Base-by-base conservation (phyloP, 2,888 invertebrate genomes). In the Nymphalis polychloros region DNA sequence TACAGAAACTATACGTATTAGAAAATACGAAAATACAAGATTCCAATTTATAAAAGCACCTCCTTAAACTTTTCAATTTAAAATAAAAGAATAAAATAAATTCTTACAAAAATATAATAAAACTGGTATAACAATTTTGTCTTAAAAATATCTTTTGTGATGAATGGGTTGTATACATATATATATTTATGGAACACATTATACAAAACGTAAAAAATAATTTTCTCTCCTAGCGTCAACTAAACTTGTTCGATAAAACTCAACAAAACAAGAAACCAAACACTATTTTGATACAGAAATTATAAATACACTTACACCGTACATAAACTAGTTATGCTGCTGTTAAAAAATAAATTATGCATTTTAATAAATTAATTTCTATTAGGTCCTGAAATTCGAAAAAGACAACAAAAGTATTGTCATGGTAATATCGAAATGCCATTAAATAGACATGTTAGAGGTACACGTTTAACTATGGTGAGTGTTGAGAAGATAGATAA, bases 281-380 rank as follows among this genome's bases (percentile, higher is more conserved):
- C 75, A 80, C 81, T 85, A 90, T 90, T 85, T 90, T 87, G 92
- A 87, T 91, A 92, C 92, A 92, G 92, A 92, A 92, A 92, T 92
- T 90, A 92, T 91, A 91, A 92, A 92, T 86, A 89, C 79, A 77
- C 75, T 76, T 76, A 76, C 71, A 77, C 5, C 73, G 77, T 83
- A 83, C 82, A 83, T 81, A 81, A 81, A 81, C 83, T 83, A 84
- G 77, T 81, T 80, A 83, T 80, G 84, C 86, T 82, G 86, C 83
- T 86, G 85, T 81, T 83, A 84, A 76, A 76, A 80, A 87, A 87
- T 88, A 90, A 89, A 87, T 88, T 86, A 88, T 84, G 82, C 81
- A 79, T 75, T 74, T 77, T 70, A 84, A 85, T 84, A 85, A 81
- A 84, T 81, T 84, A 81, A 78, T 79, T 75, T 78, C 74, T 77